phyloP scores from a whole-genome alignment of 1,140 invertebrate genomes.

The Drosophila saltans region DNA sequence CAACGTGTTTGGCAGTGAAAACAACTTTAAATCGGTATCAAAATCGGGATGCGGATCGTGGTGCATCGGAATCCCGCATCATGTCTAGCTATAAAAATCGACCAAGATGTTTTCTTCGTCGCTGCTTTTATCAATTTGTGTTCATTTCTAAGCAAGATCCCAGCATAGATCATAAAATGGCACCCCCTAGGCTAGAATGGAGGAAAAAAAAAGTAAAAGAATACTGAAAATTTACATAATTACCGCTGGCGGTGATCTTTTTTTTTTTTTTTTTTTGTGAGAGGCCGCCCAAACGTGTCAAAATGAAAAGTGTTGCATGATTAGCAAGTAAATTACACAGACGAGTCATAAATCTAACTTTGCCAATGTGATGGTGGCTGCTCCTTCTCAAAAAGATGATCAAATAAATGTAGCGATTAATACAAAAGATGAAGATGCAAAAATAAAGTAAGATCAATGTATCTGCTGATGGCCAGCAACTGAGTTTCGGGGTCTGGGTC shows the following conservation, averaged over 20 bases:
- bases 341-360: constrained; percentile 63
- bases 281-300: constrained; percentile 73
- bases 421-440: constrained; percentile 73
- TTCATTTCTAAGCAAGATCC: constrained; percentile 72
- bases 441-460: constrained; percentile 36
- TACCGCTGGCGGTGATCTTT: constrained; percentile 73
- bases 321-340: constrained; percentile 75
- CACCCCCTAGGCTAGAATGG: constrained; percentile 50
- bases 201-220: constrained; percentile 18
- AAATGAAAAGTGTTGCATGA: constrained; percentile 81
- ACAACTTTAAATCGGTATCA: constrained; percentile 50
- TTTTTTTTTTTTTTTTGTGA: constrained; percentile 64
- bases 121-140: constrained; percentile 75
- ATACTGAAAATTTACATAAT: constrained; percentile 68
- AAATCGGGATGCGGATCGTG: constrained; percentile 10
- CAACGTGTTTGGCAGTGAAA: constrained; percentile 69
- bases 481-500: constrained; percentile 20
- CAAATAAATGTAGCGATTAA: constrained; percentile 78
- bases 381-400: constrained; percentile 52
- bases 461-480: constrained; percentile 48
- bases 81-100: constrained; percentile 60
- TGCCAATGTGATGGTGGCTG: constrained; percentile 20
- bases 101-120: constrained; percentile 35
- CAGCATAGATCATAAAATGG: constrained; percentile 75
- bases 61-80: constrained; percentile 27